These are phyloP conservation scores for Cephus rjabovi DNA, from an alignment of 2,888 invertebrate genomes.

Conservation along the genomic window DNA sequence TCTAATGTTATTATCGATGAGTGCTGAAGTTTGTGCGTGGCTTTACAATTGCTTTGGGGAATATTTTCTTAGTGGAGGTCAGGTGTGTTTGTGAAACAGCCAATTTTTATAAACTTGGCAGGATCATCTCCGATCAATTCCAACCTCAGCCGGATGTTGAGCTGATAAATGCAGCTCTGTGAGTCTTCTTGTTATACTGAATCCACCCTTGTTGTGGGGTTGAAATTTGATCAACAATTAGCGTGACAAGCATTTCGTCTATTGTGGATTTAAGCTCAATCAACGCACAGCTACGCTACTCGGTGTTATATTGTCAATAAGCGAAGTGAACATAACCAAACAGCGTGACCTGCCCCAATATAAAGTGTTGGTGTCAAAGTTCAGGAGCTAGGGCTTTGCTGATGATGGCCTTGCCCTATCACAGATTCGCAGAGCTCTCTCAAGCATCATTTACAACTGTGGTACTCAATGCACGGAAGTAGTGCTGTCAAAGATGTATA, in stretches of 20 bases:
- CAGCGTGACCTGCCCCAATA: conserved; percentile 34
- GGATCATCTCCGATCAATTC: conserved; percentile 7
- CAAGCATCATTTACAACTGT: conserved; percentile 18
- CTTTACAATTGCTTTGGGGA: background rate
- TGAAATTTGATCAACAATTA: conserved; percentile 30
- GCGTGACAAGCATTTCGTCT: conserved; percentile 15
- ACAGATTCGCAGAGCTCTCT: conserved; percentile 18
- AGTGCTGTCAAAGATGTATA: conserved; percentile 2
- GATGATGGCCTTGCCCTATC: conserved; percentile 35
- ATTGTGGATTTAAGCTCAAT: conserved; percentile 20
- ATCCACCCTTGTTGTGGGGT: conserved; percentile 21
- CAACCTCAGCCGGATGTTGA: conserved; percentile 30
- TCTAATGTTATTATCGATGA: conserved; percentile 62
- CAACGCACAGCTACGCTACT: conserved; percentile 22
- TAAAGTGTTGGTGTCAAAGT: conserved; percentile 37
- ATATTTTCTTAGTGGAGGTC: background rate
- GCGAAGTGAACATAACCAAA: conserved; percentile 43
- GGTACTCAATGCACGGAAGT: conserved; percentile 19
- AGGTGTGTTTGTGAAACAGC: background rate
- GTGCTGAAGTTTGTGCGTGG: conserved; percentile 39
- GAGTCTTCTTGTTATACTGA: conserved; percentile 21
- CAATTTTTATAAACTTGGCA: background rate
- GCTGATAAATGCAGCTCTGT: conserved; percentile 25
- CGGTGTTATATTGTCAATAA: conserved; percentile 33
- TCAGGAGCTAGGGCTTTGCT: conserved; percentile 23